Conservation (phyloP, 2,888 invertebrate species). For the Druceiella hillmani region DNA sequence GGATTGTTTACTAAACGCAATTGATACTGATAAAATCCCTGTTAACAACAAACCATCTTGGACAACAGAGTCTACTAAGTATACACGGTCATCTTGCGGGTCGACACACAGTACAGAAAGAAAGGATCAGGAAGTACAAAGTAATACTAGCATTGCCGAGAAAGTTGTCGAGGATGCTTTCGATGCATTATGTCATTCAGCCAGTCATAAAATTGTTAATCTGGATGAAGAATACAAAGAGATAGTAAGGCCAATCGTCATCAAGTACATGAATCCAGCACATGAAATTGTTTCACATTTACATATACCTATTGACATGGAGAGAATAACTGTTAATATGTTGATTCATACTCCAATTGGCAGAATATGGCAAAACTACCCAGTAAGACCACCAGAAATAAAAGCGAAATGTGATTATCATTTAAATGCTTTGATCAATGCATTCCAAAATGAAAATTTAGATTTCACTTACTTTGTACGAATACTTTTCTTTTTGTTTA, state of each 20-base stretch:
- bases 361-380: constrained; percentile 26
- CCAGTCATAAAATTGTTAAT: constrained; percentile 32
- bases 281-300: constrained; percentile 39
- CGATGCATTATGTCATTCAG: constrained; percentile 33
- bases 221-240: constrained; percentile 40
- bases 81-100: too few species aligned
- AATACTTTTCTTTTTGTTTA: constrained; percentile 38
- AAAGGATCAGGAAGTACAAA: constrained; percentile 25
- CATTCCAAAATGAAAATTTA: constrained; percentile 38
- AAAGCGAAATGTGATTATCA: constrained; percentile 43
- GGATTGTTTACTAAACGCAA: constrained; percentile 34
- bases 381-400: constrained; percentile 31
- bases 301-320: constrained; percentile 34
- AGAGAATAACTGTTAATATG: constrained; percentile 33
- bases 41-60: too few species aligned
- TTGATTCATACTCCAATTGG: constrained; percentile 40
- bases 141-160: constrained; percentile 31
- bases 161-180: constrained; percentile 35
- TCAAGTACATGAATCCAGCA: constrained; percentile 36
- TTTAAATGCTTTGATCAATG: constrained; percentile 37
- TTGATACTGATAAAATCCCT: too few species aligned
- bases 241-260: constrained; percentile 35
- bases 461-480: constrained; percentile 38
- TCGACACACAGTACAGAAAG: constrained; percentile 20
- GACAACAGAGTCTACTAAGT: too few species aligned